Evolutionary conservation across 2,113 vertebrate species (phyloP).

Genomic region (Nesoenas mayeri): DNA sequence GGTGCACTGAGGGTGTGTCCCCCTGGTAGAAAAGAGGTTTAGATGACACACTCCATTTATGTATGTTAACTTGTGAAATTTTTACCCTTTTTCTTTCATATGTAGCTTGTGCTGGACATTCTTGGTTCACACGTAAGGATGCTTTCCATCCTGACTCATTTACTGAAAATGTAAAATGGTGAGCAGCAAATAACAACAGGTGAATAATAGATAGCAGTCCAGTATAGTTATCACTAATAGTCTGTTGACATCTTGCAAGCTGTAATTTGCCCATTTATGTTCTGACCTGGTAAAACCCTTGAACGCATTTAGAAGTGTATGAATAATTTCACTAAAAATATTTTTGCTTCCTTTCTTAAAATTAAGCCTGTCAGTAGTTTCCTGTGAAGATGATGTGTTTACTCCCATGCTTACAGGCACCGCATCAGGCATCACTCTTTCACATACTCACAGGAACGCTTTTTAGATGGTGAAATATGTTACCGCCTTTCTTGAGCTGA

Average conservation of each 20-base stretch:
- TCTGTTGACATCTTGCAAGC: neutral
- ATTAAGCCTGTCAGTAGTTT: neutral
- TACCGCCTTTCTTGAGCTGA: conserved; percentile 16
- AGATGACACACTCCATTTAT: neutral
- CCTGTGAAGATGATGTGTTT: neutral
- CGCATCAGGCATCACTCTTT: neutral
- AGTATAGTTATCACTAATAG: neutral
- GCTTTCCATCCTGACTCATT: neutral
- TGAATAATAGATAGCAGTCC: neutral
- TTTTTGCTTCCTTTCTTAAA: conserved; percentile 8
- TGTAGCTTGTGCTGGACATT: neutral
- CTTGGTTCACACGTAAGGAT: neutral
- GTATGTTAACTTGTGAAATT: neutral
- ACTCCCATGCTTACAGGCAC: neutral
- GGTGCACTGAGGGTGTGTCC: neutral
- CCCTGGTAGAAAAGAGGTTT: neutral
- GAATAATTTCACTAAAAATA: conserved; percentile 17
- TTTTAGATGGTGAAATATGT: conserved; percentile 22
- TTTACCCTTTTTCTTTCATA: neutral
- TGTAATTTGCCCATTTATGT: neutral
- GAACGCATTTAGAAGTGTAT: neutral
- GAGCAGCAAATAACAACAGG: neutral
- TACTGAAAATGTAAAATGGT: neutral
- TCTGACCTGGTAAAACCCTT: neutral
- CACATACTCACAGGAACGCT: neutral